A percentile compares a stretch with the other conserved stretches of the same genome.
Evolutionary conservation across 2,888 invertebrate genomes (phyloP).

Genomic region (Drosophila nr. perissopoda): DNA sequence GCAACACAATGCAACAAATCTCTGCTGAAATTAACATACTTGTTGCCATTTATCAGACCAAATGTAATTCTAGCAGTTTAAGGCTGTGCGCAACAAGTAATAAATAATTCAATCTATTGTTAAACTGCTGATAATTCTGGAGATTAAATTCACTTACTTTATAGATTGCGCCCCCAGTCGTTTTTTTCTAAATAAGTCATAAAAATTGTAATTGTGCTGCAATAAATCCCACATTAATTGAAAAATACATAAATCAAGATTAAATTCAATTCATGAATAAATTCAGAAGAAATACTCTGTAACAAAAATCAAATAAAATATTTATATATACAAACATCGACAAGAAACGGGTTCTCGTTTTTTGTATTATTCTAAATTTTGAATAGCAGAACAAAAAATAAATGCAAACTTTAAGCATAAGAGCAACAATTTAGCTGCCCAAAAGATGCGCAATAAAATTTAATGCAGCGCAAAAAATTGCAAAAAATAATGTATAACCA

Average conservation of each 20-base stretch:
- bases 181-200: background rate
- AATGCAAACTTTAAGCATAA: conserved; percentile 34
- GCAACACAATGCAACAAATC: no score
- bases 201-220: background rate
- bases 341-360: conserved; percentile 14
- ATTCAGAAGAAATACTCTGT: background rate
- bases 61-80: background rate
- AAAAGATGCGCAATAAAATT: conserved; percentile 54
- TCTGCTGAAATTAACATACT: conserved; percentile 5
- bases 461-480: conserved; percentile 46
- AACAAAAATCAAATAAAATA: background rate
- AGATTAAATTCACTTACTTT: background rate
- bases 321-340: background rate
- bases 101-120: conserved; percentile 6
- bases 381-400: conserved; percentile 3
- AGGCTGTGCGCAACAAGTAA: background rate
- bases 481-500: conserved; percentile 7
- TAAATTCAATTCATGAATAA: background rate
- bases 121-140: conserved; percentile 1
- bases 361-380: background rate
- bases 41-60: background rate
- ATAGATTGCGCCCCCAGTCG: background rate
- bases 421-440: conserved; percentile 34
- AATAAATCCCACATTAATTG: conserved; percentile 6
- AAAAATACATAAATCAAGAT: background rate